Evolutionary conservation across 2,113 vertebrate genomes (phyloP).

Genomic region (Bufo gargarizans): DNA sequence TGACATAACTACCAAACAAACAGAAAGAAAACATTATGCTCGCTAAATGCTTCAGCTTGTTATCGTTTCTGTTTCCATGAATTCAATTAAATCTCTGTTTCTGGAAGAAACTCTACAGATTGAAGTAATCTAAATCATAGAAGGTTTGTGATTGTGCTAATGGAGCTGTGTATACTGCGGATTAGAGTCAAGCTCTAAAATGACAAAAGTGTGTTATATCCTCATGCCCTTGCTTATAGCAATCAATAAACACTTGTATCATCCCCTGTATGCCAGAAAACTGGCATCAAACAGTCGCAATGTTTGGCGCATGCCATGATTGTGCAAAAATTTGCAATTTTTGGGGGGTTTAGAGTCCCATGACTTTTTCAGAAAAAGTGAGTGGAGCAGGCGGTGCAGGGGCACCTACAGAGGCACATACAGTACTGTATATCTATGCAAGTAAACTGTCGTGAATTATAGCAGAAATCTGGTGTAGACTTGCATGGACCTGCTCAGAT

Average conservation of each 20-base stretch:
- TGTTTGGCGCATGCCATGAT: too few species aligned
- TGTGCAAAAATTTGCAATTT: too few species aligned
- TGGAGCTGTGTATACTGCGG: neutral
- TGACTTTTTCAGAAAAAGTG: too few species aligned
- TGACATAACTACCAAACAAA: slow-evolving; percentile 11
- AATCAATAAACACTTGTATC: neutral
- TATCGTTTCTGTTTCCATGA: neutral
- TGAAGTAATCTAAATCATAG: neutral
- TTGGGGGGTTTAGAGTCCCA: too few species aligned
- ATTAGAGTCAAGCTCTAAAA: neutral
- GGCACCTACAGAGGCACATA: too few species aligned
- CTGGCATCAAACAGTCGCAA: too few species aligned
- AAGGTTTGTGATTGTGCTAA: neutral
- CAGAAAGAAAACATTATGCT: neutral
- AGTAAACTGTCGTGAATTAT: too few species aligned
- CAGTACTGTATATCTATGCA: too few species aligned
- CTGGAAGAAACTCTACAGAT: neutral
- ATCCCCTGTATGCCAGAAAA: neutral
- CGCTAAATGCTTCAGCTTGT: neutral
- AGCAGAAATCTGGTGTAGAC: too few species aligned
- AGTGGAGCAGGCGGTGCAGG: too few species aligned
- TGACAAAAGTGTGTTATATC: neutral
- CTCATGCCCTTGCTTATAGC: neutral
- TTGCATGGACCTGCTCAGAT: too few species aligned
- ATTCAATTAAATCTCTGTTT: neutral